Evolutionary conservation across 2,113 vertebrate species (phyloP).

Genomic region (Mellivora capensis): DNA sequence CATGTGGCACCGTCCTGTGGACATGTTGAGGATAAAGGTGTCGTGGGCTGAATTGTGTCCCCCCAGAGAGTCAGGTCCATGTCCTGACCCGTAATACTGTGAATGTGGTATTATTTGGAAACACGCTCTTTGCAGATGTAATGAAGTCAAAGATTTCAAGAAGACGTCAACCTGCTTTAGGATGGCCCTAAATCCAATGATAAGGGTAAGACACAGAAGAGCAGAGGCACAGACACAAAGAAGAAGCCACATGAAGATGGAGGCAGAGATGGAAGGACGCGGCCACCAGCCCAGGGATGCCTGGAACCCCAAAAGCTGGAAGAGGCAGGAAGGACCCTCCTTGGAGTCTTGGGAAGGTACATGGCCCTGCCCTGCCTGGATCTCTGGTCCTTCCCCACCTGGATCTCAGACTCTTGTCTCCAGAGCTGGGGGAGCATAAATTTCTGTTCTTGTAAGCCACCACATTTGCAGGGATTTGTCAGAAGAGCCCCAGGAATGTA

Average conservation of each 20-base stretch:
- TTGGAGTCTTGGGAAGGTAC: not conserved
- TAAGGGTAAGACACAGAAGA: not conserved
- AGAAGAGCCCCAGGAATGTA: not conserved
- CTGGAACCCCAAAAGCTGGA: not conserved
- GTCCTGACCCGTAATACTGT: too few species aligned
- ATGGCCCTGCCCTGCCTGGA: not conserved
- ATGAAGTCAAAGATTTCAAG: not conserved
- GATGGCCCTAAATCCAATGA: not conserved
- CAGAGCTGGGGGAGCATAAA: not conserved
- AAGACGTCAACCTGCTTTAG: not conserved
- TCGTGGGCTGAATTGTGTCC: fast-evolving
- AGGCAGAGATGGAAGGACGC: not conserved
- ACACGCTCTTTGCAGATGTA: not conserved
- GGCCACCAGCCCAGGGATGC: not conserved
- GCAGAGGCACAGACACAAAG: not conserved
- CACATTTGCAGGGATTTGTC: not conserved
- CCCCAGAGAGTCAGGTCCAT: not conserved
- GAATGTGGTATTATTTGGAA: not conserved
- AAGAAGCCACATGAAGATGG: not conserved
- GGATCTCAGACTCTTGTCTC: not conserved
- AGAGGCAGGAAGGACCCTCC: not conserved
- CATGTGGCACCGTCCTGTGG: fast-evolving
- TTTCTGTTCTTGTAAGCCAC: not conserved
- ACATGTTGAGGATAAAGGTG: fast-evolving
- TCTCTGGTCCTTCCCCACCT: not conserved